Evolutionary conservation across 2,888 invertebrate genomes (phyloP), one percentile per base, ranked within the genome.

Genomic region (Panopea generosa): DNA sequence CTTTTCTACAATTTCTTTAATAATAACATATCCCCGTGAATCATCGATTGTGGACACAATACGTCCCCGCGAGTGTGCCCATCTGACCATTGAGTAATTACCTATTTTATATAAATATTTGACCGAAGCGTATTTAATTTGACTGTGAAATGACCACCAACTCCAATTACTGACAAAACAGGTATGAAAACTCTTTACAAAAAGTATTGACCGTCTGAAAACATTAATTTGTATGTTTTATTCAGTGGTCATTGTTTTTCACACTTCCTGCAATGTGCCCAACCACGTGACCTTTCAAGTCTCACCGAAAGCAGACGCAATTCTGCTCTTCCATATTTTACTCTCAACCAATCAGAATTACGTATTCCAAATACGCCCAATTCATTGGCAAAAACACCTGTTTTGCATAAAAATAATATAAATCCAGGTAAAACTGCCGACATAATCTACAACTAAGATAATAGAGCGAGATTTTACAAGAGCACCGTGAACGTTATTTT

Each of bases 161-260:
- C 69, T 77, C 69, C 69, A 72, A 77, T 77, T 77, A 77, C 65
- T 68, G 50, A 68, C 72, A 73, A 73, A 73, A 59, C 72, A 73
- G 56, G 69, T 72, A 76, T 69, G 72, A 76, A 76, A 74, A 76
- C 75, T 69, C 75, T 66, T 62, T 80, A 71, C 61, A 65, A 33
- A 55, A 62, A 62, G 47, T 76, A 76, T 76, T 80, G 75, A 72
- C 65, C 68, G 62, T 22, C 57, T 47, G 59, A 56, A 75, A 52
- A 65, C 65, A 40, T 66, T 72, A 72, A 76, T 72, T 76, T 69
- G 56, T 53, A 29, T 62, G 65, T 66, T 69, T 66, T 65, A 66
- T 62, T 55, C 60, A 22, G 45, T 49, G 66, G 69, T 75, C 79
- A 73, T 80, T 80, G 79, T 80, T 69, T 80, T 72, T 80, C 79